These are phyloP conservation scores for Callinectes sapidus DNA, from an alignment of 2,888 invertebrate genomes.

Conservation along the genomic window DNA sequence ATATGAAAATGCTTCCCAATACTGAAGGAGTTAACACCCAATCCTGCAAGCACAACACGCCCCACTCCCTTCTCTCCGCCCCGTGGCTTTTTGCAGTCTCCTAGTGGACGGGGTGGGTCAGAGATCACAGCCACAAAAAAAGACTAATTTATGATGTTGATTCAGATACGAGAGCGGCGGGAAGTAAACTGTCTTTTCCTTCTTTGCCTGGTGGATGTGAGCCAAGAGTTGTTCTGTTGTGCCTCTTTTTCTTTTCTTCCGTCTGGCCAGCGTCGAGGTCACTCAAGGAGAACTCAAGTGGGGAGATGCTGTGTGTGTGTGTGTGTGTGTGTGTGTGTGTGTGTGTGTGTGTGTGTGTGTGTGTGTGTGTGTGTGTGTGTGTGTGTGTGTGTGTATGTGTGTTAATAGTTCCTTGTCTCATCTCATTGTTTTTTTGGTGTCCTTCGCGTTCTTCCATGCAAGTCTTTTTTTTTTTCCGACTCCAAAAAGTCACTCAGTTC, in stretches of 20 bases:
- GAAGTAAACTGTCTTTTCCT: not conserved
- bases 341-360: not conserved
- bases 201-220: not conserved
- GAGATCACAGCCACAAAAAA: not conserved
- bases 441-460: no score
- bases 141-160: conserved; percentile 11
- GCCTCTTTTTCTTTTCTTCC: not conserved
- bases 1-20: no score
- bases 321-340: not conserved
- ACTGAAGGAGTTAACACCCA: not conserved
- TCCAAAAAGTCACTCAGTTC: no score
- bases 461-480: no score
- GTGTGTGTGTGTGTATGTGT: not conserved
- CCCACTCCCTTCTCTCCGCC: not conserved
- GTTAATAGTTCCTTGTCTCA: no score
- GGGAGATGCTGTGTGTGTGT: not conserved
- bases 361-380: not conserved
- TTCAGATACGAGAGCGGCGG: not conserved
- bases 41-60: not conserved
- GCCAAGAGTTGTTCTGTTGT: not conserved
- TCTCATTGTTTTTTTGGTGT: no score
- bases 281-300: not conserved
- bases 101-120: conserved; percentile 3
- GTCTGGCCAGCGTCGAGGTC: not conserved
- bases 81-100: not conserved